These are phyloP conservation scores for Picus viridis DNA, from an alignment of 2,797 vertebrate species.

Conservation along the genomic window DNA sequence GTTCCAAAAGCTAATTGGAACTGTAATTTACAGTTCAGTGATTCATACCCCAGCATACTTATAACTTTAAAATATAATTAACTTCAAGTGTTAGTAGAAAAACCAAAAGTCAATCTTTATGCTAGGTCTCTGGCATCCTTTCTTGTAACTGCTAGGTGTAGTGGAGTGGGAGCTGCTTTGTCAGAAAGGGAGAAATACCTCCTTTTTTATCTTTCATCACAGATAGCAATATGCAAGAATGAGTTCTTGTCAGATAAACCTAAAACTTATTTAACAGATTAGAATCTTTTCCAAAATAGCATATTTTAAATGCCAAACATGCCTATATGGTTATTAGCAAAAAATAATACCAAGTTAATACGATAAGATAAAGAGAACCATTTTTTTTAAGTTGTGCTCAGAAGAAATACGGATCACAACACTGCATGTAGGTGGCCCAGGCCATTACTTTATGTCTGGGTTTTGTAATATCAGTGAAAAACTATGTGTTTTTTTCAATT, in stretches of 20 bases:
- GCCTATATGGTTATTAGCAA: conserved; percentile 46
- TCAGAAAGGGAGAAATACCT: not conserved
- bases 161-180: not conserved
- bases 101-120: not conserved
- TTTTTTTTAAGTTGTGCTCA: conserved; percentile 51
- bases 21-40: not conserved
- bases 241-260: conserved; percentile 55
- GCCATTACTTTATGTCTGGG: not conserved
- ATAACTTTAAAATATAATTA: conserved; percentile 3
- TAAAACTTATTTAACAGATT: conserved; percentile 74
- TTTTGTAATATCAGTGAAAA: not conserved
- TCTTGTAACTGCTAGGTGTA: not conserved
- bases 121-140: not conserved
- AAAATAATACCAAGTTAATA: conserved; percentile 47
- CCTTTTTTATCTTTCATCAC: conserved; percentile 26
- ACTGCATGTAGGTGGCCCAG: not conserved
- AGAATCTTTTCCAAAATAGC: conserved; percentile 48
- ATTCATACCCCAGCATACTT: not conserved
- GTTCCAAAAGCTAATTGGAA: not conserved
- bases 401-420: not conserved
- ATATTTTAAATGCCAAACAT: conserved; percentile 64
- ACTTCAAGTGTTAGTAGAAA: not conserved
- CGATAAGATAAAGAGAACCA: conserved; percentile 57
- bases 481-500: not conserved
- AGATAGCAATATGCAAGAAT: conserved; percentile 59